phyloP scores from a whole-genome alignment of 53 echinoderm and acorn worm genomes.

The Astropecten irregularis region DNA sequence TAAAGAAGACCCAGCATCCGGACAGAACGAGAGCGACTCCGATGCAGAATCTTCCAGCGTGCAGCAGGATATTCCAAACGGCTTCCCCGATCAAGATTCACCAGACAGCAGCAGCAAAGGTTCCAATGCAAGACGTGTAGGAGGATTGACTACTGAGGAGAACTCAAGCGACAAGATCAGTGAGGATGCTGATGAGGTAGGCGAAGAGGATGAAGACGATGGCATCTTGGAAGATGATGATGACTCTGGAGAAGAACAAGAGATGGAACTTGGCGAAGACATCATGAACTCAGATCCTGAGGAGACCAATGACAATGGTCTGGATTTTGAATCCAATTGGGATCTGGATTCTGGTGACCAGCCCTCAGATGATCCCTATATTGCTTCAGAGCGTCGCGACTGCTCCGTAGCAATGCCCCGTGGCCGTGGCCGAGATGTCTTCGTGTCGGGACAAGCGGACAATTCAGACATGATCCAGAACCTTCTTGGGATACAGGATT shows the following conservation, averaged over 20 bases:
- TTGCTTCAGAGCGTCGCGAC: neutral
- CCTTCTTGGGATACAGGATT: conserved; percentile 90
- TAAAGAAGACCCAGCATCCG: neutral
- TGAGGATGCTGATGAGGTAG: neutral
- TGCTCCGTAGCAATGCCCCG: neutral
- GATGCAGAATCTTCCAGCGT: neutral
- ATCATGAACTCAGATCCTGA: conserved; percentile 19
- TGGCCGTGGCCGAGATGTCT: conserved; percentile 39
- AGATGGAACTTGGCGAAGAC: neutral
- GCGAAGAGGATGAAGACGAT: neutral
- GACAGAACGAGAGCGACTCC: neutral
- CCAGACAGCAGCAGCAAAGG: neutral
- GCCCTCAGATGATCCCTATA: neutral
- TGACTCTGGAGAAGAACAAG: conserved; percentile 9
- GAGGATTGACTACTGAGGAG: neutral
- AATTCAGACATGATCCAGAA: conserved; percentile 94
- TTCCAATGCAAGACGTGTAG: neutral
- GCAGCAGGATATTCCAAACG: neutral
- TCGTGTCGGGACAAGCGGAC: conserved; percentile 56
- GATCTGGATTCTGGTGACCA: neutral
- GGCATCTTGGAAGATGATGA: conserved; percentile 28
- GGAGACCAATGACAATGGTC: neutral
- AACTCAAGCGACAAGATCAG: neutral
- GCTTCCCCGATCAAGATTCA: neutral
- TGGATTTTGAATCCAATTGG: conserved; percentile 32